Evolutionary conservation across 2,113 vertebrate genomes (phyloP).

Genomic region (Fregata magnificens): DNA sequence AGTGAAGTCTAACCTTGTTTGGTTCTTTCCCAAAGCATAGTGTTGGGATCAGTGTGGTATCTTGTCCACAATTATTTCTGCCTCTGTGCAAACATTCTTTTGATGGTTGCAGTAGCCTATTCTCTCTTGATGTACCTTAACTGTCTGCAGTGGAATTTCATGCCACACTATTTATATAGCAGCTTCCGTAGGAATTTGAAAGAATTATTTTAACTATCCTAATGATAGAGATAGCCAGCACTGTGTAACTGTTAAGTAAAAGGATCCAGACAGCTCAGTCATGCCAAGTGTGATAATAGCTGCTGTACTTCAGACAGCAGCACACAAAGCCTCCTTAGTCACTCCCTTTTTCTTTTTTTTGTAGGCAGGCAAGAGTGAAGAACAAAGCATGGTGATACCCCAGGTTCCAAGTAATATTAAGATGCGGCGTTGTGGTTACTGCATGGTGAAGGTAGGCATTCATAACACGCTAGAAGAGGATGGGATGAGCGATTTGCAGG

Average conservation of each 20-base stretch:
- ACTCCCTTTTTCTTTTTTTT: not conserved
- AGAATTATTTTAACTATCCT: not conserved
- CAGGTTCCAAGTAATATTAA: conserved; percentile 58
- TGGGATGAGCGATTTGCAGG: not conserved
- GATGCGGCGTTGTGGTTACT: conserved; percentile 86
- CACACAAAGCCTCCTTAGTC: not conserved
- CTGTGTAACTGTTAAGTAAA: not conserved
- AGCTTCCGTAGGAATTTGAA: not conserved
- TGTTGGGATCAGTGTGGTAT: not conserved
- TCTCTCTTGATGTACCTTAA: not conserved
- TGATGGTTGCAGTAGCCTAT: not conserved
- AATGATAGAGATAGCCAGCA: not conserved
- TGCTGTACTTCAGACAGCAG: not conserved
- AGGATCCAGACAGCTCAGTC: not conserved
- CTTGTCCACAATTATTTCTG: not conserved
- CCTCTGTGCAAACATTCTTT: not conserved
- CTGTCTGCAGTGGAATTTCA: not conserved
- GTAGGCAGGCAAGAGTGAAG: conserved; percentile 73
- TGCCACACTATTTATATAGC: not conserved
- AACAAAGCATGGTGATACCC: conserved; percentile 75
- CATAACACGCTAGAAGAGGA: accelerated
- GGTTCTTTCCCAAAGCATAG: not conserved
- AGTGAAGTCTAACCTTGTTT: not conserved
- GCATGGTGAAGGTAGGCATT: conserved; percentile 85
- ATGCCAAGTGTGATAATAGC: not conserved